These are phyloP conservation scores for Chaetophractus vellerosus DNA, from an alignment of 2,797 vertebrate genomes.

Conservation along the genomic window DNA sequence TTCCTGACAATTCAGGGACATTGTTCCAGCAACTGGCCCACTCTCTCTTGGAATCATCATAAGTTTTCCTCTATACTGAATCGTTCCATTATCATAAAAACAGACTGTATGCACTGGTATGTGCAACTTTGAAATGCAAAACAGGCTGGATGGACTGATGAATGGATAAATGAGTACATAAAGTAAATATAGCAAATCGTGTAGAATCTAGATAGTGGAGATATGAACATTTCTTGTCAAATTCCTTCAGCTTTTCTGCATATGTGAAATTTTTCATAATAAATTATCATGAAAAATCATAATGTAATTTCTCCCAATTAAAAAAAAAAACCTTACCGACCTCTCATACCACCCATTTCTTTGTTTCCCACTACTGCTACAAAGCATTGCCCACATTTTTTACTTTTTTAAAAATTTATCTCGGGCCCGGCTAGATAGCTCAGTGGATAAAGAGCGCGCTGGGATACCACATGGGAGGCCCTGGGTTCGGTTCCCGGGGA, in stretches of 20 bases:
- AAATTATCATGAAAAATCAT: constrained; percentile 9
- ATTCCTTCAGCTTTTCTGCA: neutral
- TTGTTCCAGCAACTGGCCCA: neutral
- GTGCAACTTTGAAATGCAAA: neutral
- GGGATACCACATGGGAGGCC: too few relatives aligned
- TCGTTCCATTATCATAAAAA: neutral
- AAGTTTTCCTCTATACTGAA: neutral
- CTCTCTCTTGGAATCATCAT: neutral
- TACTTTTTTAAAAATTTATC: too few relatives aligned
- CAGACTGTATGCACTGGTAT: neutral
- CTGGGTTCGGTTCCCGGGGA: too few relatives aligned
- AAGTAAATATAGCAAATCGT: neutral
- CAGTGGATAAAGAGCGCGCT: too few relatives aligned
- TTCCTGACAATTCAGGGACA: neutral
- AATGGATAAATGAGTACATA: neutral
- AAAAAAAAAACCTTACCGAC: neutral
- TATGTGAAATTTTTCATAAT: neutral
- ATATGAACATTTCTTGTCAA: neutral
- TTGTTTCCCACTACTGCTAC: neutral
- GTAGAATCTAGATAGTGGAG: neutral
- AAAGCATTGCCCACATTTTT: neutral
- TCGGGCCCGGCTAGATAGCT: too few relatives aligned
- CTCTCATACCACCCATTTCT: neutral
- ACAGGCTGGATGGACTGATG: neutral
- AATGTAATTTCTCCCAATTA: neutral